These are phyloP conservation scores for Steatornis caripensis DNA, from an alignment of 2,113 vertebrate species.

Conservation along the genomic window DNA sequence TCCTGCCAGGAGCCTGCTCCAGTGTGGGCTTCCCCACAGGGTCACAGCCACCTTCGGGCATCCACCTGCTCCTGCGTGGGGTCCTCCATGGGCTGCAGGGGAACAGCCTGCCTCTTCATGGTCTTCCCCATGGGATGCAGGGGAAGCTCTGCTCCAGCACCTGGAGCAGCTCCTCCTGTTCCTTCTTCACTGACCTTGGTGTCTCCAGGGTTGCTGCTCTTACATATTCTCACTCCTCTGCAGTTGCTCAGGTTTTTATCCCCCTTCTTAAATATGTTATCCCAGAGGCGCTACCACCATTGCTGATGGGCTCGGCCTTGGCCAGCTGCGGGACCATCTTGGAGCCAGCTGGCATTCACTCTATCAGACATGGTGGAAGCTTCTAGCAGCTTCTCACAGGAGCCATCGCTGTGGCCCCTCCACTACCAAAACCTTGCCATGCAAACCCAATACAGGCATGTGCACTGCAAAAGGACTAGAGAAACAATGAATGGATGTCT, in stretches of 20 bases:
- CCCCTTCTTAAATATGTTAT: background rate
- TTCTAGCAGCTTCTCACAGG: background rate
- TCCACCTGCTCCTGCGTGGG: background rate
- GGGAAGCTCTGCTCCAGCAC: accelerated
- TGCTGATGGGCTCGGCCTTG: accelerated
- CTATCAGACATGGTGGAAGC: accelerated
- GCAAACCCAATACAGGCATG: background rate
- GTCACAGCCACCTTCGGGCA: background rate
- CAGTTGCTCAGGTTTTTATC: too few relatives aligned
- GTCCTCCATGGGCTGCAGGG: background rate
- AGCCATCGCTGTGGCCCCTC: background rate
- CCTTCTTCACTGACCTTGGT: background rate
- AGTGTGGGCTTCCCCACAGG: background rate
- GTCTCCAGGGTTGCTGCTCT: background rate
- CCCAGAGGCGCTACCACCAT: background rate
- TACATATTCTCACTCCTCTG: background rate
- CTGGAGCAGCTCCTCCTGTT: background rate
- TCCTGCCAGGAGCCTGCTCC: background rate
- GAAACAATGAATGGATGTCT: background rate
- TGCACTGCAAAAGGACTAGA: background rate
- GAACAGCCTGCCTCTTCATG: background rate
- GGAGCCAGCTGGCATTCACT: background rate
- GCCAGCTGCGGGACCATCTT: accelerated
- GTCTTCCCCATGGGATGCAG: background rate
- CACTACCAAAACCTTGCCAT: background rate